Percentiles rank a stretch among this genome's conserved stretches.
Evolutionary conservation across 2,113 vertebrate species (phyloP).

Genomic region (Triplophysa dalaica): DNA sequence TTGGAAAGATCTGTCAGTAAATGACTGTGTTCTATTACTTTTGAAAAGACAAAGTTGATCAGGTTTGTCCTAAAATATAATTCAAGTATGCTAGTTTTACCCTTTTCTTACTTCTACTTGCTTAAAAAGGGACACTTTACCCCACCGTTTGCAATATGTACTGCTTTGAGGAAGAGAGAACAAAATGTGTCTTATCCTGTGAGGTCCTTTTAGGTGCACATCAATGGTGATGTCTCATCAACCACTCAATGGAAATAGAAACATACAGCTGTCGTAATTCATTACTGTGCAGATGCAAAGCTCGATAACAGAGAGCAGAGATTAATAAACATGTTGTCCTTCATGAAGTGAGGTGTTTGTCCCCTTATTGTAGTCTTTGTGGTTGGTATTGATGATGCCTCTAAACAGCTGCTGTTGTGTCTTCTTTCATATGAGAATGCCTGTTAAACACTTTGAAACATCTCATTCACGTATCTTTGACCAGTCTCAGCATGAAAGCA

Average conservation of each 20-base stretch:
- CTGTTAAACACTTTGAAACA: conserved; percentile 37
- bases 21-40: no score
- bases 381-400: conserved; percentile 39
- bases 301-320: conserved; percentile 35
- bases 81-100: no score
- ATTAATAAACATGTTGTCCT: conserved; percentile 43
- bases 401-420: conserved; percentile 23
- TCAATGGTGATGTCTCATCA: conserved; percentile 27
- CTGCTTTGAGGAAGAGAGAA: neutral
- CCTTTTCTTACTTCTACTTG: no score
- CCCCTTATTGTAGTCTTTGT: conserved; percentile 18
- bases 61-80: no score
- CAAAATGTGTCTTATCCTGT: neutral
- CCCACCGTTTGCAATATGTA: neutral
- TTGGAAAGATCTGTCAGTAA: no score
- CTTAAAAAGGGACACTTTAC: no score
- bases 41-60: no score
- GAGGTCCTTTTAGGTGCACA: conserved; percentile 36
- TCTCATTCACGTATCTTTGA: conserved; percentile 46
- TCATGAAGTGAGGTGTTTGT: conserved; percentile 32
- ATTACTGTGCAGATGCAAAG: conserved; percentile 41
- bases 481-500: conserved; percentile 39
- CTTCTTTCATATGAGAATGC: conserved; percentile 39
- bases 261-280: conserved; percentile 37
- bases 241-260: conserved; percentile 32